These are phyloP conservation scores for Parazoanthus darwini DNA, from an alignment of 92 coral and sea anemone species.

Conservation along the genomic window DNA sequence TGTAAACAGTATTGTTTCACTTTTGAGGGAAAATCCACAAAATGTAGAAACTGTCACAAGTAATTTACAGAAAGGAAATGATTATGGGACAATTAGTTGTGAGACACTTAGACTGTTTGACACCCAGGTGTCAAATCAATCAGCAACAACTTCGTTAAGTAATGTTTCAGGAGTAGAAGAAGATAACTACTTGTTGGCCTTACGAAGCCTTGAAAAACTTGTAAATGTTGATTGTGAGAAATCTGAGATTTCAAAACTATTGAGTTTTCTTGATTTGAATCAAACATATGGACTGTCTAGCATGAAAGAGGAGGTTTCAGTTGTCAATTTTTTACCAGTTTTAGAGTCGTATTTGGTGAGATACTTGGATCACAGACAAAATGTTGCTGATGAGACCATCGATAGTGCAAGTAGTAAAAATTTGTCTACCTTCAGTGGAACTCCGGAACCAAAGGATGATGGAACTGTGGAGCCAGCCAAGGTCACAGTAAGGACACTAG, in stretches of 20 bases:
- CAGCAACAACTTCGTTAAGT: background rate
- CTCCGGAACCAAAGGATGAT: slow-evolving; percentile 48
- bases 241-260: background rate
- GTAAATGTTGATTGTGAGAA: slow-evolving; percentile 7
- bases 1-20: slow-evolving; percentile 62
- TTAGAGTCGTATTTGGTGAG: slow-evolving; percentile 64
- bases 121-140: slow-evolving; percentile 41
- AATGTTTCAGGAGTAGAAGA: background rate
- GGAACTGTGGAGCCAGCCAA: slow-evolving; percentile 43
- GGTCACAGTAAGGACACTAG: slow-evolving; percentile 43
- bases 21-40: slow-evolving; percentile 42
- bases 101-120: slow-evolving; percentile 62
- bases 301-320: slow-evolving; percentile 31
- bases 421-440: slow-evolving; percentile 49
- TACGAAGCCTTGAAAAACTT: slow-evolving; percentile 37
- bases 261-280: slow-evolving; percentile 22
- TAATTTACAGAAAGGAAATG: slow-evolving; percentile 27
- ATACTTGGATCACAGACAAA: slow-evolving; percentile 55
- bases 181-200: background rate
- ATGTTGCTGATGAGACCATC: slow-evolving; percentile 59
- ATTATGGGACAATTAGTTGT: slow-evolving; percentile 13
- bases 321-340: slow-evolving; percentile 62
- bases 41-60: background rate
- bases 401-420: slow-evolving; percentile 54
- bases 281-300: background rate